Conservation (phyloP, 2,888 invertebrate species). For the Acrocera orbiculus region DNA sequence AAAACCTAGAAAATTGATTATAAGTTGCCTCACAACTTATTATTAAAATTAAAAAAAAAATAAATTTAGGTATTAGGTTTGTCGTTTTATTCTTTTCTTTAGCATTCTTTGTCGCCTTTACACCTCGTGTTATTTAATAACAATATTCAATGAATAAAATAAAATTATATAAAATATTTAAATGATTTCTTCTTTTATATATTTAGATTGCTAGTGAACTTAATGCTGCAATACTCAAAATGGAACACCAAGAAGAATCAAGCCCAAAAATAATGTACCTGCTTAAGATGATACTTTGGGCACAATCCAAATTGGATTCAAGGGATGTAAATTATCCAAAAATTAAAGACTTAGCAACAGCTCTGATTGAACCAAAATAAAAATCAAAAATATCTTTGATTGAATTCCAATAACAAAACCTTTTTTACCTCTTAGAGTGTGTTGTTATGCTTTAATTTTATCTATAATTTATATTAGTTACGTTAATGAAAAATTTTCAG, state of each 20-base stretch:
- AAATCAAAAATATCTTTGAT: not conserved
- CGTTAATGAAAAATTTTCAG: too few relatives aligned
- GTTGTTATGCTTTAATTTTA: too few relatives aligned
- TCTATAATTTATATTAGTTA: too few relatives aligned
- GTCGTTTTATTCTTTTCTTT: not conserved
- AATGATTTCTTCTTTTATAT: conserved; percentile 1
- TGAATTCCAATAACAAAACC: too few relatives aligned
- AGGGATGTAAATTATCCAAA: conserved; percentile 90
- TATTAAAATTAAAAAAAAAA: not conserved
- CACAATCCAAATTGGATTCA: conserved; percentile 85
- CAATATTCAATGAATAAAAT: not conserved
- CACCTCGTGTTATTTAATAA: not conserved
- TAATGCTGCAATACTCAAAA: conserved; percentile 91
- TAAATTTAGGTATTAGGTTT: not conserved
- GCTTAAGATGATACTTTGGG: conserved; percentile 86
- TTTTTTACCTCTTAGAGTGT: too few relatives aligned
- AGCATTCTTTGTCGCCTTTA: too few relatives aligned
- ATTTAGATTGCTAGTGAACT: conserved; percentile 84
- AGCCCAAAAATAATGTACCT: conserved; percentile 83
- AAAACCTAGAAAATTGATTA: too few relatives aligned
- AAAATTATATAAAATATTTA: conserved; percentile 3
- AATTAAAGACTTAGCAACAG: conserved; percentile 81
- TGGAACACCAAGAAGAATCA: conserved; percentile 79
- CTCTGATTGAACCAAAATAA: conserved; percentile 45
- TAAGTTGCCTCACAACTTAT: too few relatives aligned